A percentile compares a stretch with the other conserved stretches of the same genome.
phyloP scores from a whole-genome alignment of 2,888 invertebrate species.

The Panopea generosa region DNA sequence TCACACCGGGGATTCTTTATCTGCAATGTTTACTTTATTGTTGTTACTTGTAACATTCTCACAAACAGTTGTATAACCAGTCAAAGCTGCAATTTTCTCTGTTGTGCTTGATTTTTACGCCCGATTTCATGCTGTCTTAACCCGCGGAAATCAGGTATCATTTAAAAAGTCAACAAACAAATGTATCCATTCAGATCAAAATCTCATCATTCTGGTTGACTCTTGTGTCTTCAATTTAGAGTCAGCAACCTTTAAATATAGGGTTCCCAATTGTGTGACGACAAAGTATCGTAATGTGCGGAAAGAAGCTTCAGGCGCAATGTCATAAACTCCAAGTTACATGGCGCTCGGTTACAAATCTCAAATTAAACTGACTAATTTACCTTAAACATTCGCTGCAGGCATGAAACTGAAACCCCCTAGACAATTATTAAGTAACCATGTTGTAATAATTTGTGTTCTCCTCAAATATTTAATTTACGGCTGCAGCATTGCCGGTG shows the following conservation, averaged over 20 bases:
- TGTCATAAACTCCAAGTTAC: slow-evolving; percentile 31
- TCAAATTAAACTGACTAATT: slow-evolving; percentile 56
- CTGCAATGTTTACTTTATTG: no score
- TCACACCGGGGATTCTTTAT: no score
- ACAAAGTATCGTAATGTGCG: slow-evolving; percentile 36
- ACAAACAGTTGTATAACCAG: no score
- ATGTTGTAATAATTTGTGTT: slow-evolving; percentile 22
- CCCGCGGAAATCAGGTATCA: slow-evolving; percentile 18
- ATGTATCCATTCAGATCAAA: slow-evolving; percentile 19
- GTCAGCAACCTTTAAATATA: slow-evolving; percentile 5
- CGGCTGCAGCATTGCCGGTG: neutral
- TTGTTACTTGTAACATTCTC: no score
- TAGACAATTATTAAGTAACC: slow-evolving; percentile 18
- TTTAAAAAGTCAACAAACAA: slow-evolving; percentile 36
- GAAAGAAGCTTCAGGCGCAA: slow-evolving; percentile 36
- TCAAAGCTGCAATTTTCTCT: no score
- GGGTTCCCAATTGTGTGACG: slow-evolving; percentile 23
- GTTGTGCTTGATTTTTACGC: no score
- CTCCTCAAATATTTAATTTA: neutral
- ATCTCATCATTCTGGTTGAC: slow-evolving; percentile 25
- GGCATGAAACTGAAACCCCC: slow-evolving; percentile 33
- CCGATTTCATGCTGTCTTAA: no score
- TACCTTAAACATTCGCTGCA: slow-evolving; percentile 28
- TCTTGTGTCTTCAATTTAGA: slow-evolving; percentile 15
- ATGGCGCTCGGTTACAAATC: slow-evolving; percentile 29